Base-by-base conservation (phyloP, 2,888 invertebrate species). In the Shargacucullia verbasci region DNA sequence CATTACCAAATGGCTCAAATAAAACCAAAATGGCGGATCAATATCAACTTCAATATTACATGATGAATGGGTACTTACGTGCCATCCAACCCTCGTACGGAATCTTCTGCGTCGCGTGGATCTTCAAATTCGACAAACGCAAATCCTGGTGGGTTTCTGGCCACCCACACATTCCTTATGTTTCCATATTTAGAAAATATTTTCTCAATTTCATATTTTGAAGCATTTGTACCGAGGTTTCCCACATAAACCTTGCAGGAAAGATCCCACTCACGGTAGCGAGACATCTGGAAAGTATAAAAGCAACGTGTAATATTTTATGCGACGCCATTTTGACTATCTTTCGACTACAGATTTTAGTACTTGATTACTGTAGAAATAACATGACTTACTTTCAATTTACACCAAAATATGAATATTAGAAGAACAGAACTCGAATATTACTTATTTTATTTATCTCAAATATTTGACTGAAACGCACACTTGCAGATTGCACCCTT, bases 161-260 rank as follows among this genome's bases (percentile, higher is more conserved):
- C 98, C 48, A 99, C 98, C 98, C 98, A 98, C 44, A 98, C 98
- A 89, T 98, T 98, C 77, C 97, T 95, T 68, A 98, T 95, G 38
- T 97, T 97, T 8, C 98, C 98, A 88, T 97, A 98, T 89, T 98
- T 97, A 57, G 96, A 95, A 88, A 98, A 98, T 9, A 97, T 96
- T 80, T 97, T 97, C 88, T 98, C 98, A 59, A 98, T 95, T 89
- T 98, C 98, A 84, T 97, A 97, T 89, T 98, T 98, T 11, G 98
- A 97, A 6, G 98, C 98, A 82, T 98, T 98, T 76, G 97, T 97
- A 7, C 98, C 98, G 67, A 98, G 94, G 85, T 98, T 98, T 14
- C 98, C 98, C 25, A 99, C 97, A 86, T 98, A 99, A 0, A 98
- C 98, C 91, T 98, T 98, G 91, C 98, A 98, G 25, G 97, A 96